phyloP scores from a whole-genome alignment of 2,888 invertebrate genomes.

The Amiota mariae region DNA sequence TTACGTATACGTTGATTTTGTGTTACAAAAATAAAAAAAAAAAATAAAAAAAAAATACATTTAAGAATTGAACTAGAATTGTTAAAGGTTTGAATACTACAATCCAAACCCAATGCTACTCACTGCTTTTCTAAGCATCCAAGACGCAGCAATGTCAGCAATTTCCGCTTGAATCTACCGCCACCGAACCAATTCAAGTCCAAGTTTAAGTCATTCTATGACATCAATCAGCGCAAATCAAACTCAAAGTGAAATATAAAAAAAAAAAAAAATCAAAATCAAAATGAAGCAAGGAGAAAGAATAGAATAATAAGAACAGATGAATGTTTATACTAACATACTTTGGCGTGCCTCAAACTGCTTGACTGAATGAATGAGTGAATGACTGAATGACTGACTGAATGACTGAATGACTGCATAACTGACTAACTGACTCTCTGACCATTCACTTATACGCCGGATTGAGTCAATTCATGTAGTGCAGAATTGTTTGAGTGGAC shows the following conservation, averaged over 20 bases:
- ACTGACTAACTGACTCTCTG: not conserved
- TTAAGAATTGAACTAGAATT: too few species aligned
- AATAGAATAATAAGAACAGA: conserved; percentile 10
- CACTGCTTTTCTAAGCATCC: too few species aligned
- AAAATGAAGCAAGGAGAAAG: conserved; percentile 30
- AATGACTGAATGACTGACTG: not conserved
- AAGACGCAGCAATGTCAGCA: conserved; percentile 10
- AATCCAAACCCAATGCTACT: too few species aligned
- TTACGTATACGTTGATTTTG: too few species aligned
- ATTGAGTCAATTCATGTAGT: too few species aligned
- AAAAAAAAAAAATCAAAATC: conserved; percentile 6
- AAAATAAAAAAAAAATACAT: not conserved
- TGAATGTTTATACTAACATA: not conserved
- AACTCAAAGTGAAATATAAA: conserved; percentile 16
- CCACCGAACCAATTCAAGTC: not conserved
- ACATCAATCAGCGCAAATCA: conserved; percentile 24
- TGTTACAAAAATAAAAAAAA: not conserved
- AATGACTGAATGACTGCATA: too few species aligned
- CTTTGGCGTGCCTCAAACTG: conserved; percentile 23
- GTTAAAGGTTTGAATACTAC: too few species aligned
- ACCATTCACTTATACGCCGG: too few species aligned
- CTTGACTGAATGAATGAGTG: too few species aligned
- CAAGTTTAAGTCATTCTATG: conserved; percentile 10
- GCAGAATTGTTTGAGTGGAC: too few species aligned
- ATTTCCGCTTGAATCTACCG: conserved; percentile 5